Percentiles rank a stretch among this genome's conserved stretches.
Conservation (phyloP, 2,113 vertebrate species). For the Galemys pyrenaicus region DNA sequence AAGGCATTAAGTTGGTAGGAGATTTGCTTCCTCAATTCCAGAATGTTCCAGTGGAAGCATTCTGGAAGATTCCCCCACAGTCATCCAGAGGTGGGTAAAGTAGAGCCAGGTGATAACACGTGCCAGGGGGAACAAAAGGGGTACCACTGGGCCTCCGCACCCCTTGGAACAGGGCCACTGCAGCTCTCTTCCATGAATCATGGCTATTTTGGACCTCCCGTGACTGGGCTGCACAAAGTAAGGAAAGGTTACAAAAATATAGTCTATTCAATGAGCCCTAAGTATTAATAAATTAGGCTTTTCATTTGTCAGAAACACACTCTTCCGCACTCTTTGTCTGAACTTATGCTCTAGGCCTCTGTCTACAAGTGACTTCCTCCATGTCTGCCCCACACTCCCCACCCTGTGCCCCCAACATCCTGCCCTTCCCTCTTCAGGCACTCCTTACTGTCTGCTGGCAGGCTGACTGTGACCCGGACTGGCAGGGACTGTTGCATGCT, state of each 20-base stretch:
- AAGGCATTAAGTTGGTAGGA: background rate
- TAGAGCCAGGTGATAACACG: fast-evolving
- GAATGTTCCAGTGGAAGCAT: background rate
- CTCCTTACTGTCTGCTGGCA: background rate
- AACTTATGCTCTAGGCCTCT: background rate
- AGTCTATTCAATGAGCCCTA: background rate
- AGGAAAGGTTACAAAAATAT: background rate
- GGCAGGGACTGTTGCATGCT: background rate
- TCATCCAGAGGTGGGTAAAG: background rate
- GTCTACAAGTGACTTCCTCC: background rate
- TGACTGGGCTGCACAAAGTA: background rate
- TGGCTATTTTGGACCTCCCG: background rate
- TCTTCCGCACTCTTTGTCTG: background rate
- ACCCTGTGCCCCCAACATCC: background rate
- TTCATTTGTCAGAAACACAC: background rate
- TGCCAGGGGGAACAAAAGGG: fast-evolving
- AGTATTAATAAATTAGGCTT: background rate
- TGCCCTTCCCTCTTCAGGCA: background rate
- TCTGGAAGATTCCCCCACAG: background rate
- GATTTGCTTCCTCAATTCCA: background rate
- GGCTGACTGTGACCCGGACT: background rate
- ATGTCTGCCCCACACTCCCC: background rate
- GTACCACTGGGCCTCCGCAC: background rate
- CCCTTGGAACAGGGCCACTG: background rate
- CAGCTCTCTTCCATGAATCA: background rate